Evolutionary conservation across 2,888 invertebrate species (phyloP).

Genomic region (Plemyria rubiginata): DNA sequence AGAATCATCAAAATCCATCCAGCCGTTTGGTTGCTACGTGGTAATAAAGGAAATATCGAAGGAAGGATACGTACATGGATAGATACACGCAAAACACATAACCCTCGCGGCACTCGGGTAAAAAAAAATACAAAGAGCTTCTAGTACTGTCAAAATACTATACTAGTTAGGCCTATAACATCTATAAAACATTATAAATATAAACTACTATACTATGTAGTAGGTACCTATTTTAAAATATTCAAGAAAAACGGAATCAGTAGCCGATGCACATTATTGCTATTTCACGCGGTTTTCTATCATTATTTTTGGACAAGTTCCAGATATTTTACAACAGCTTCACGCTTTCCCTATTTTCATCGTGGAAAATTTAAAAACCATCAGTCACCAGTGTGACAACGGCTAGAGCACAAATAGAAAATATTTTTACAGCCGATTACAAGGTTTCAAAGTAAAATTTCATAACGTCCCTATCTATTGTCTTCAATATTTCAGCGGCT

Average conservation of each 20-base stretch:
- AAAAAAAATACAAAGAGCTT: no score
- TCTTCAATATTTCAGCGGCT: constrained; percentile 9
- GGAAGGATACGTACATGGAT: no score
- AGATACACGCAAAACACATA: no score
- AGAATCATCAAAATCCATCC: no score
- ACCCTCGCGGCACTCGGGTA: no score
- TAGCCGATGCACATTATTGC: constrained; percentile 63
- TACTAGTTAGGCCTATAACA: no score
- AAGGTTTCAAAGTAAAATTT: constrained; percentile 55
- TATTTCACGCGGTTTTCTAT: constrained; percentile 73
- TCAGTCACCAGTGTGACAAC: constrained; percentile 83
- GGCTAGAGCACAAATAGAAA: constrained; percentile 79
- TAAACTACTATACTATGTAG: no score
- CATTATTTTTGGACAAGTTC: constrained; percentile 76
- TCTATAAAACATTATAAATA: no score
- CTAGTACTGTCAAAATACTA: no score
- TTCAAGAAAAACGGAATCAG: constrained; percentile 23
- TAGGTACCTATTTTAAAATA: neutral
- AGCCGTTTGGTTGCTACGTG: no score
- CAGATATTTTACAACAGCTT: constrained; percentile 78
- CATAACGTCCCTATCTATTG: constrained; percentile 40
- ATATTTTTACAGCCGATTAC: constrained; percentile 81
- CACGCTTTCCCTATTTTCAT: constrained; percentile 84
- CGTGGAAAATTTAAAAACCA: constrained; percentile 83
- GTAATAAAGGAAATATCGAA: no score